These are phyloP conservation scores for Yponomeuta plumbellus DNA, from an alignment of 2,888 invertebrate species.

Conservation along the genomic window DNA sequence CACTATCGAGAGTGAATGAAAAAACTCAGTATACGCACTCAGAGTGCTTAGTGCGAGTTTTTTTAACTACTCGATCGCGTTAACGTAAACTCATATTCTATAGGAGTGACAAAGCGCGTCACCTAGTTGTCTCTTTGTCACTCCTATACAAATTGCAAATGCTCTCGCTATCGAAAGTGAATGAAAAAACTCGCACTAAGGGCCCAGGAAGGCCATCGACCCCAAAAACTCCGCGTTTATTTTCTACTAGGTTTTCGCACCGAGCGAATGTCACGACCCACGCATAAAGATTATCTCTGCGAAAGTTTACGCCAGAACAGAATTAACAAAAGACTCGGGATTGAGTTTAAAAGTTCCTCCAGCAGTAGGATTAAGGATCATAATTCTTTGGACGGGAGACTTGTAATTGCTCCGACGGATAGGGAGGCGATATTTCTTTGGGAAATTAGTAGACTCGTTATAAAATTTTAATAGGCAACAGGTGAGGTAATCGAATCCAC, in stretches of 20 bases:
- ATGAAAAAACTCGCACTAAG: too few relatives aligned
- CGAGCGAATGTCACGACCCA: conserved; percentile 15
- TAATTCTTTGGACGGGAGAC: neutral
- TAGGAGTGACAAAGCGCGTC: too few relatives aligned
- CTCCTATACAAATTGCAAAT: too few relatives aligned
- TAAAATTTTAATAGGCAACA: neutral
- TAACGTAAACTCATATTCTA: too few relatives aligned
- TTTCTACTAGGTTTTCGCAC: conserved; percentile 12
- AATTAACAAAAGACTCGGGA: conserved; percentile 8
- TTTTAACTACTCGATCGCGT: too few relatives aligned
- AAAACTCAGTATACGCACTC: too few relatives aligned
- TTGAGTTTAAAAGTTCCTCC: neutral
- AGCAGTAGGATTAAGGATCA: neutral
- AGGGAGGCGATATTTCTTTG: neutral
- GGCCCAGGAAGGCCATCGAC: neutral
- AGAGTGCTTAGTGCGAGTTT: too few relatives aligned
- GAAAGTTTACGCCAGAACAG: conserved; percentile 13
- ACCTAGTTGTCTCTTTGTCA: too few relatives aligned
- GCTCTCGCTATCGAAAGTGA: too few relatives aligned
- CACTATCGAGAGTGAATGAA: too few relatives aligned
- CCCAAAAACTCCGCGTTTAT: conserved; percentile 4
- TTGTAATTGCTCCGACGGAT: neutral
- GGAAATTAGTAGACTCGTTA: neutral
- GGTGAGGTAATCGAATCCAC: neutral
- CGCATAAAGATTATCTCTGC: conserved; percentile 14